These are phyloP conservation scores for Micrasema longulum DNA, from an alignment of 1,140 invertebrate species.

Conservation along the genomic window DNA sequence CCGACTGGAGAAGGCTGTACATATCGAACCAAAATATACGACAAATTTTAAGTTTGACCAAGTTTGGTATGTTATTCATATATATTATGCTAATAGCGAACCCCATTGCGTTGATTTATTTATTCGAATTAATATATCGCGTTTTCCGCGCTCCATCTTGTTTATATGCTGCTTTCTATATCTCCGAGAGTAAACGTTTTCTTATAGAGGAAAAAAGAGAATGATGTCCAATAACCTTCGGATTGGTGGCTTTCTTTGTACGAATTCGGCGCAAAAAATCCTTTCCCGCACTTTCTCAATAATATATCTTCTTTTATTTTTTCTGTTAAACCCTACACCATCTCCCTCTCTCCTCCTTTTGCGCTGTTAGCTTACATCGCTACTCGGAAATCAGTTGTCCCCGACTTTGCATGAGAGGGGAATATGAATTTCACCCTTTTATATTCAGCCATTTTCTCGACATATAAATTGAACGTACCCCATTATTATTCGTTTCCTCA, in stretches of 20 bases:
- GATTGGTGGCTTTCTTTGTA: slow-evolving; percentile 50
- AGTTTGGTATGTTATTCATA: slow-evolving; percentile 32
- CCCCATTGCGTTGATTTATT: slow-evolving; percentile 28
- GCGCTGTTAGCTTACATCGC: slow-evolving; percentile 39
- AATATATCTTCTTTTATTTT: slow-evolving; percentile 54
- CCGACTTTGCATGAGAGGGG: slow-evolving; percentile 16
- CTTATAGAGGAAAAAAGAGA: slow-evolving; percentile 24
- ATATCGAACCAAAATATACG: slow-evolving; percentile 9
- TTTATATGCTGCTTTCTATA: slow-evolving; percentile 30
- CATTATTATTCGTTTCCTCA: no score
- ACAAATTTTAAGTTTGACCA: slow-evolving; percentile 38
- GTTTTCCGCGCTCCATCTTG: slow-evolving; percentile 3
- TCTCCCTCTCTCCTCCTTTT: slow-evolving; percentile 25
- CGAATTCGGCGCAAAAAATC: slow-evolving; percentile 51
- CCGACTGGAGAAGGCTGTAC: background rate
- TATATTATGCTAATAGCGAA: slow-evolving; percentile 34
- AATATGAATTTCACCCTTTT: background rate
- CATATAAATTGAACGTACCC: no score
- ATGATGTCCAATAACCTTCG: slow-evolving; percentile 35
- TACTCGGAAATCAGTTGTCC: slow-evolving; percentile 34
- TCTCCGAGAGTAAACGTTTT: slow-evolving; percentile 35
- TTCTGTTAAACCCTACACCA: slow-evolving; percentile 38
- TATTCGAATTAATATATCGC: slow-evolving; percentile 33
- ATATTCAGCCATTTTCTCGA: no score
- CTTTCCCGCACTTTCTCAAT: slow-evolving; percentile 49